phyloP scores from a whole-genome alignment of 2,797 vertebrate genomes.

The Balearica regulorum region DNA sequence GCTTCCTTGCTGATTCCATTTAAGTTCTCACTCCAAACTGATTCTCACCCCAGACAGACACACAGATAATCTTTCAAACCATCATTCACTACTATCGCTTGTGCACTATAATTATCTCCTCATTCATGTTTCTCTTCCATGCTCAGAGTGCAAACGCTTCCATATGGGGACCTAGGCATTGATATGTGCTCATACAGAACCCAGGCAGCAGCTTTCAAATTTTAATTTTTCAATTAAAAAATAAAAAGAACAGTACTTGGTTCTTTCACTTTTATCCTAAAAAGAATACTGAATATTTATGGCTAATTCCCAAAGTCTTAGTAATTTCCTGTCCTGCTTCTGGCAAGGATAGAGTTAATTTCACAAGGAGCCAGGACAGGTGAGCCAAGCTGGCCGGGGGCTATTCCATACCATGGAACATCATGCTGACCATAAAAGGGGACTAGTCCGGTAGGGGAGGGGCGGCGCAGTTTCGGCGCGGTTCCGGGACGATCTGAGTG shows the following conservation, averaged over 20 bases:
- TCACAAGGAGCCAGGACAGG: too few species aligned
- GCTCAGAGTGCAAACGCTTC: background rate
- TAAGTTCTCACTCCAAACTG: background rate
- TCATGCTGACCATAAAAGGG: too few species aligned
- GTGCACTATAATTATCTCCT: background rate
- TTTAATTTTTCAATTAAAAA: background rate
- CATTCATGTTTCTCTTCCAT: background rate
- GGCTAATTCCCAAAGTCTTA: background rate
- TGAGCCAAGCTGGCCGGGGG: too few species aligned
- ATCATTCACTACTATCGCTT: background rate
- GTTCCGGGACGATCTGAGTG: too few species aligned
- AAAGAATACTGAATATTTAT: background rate
- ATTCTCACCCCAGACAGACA: background rate
- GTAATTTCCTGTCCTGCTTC: too few species aligned
- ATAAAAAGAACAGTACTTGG: background rate
- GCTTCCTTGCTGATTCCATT: background rate
- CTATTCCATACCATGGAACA: too few species aligned
- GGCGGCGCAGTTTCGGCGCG: too few species aligned
- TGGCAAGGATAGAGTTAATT: too few species aligned
- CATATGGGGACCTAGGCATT: background rate
- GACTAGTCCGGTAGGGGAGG: too few species aligned
- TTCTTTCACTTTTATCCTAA: background rate
- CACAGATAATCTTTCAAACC: background rate
- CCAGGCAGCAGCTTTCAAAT: background rate
- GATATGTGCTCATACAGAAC: background rate